Base-by-base conservation (phyloP, 2,888 invertebrate genomes). In the Callimorpha dominula region DNA sequence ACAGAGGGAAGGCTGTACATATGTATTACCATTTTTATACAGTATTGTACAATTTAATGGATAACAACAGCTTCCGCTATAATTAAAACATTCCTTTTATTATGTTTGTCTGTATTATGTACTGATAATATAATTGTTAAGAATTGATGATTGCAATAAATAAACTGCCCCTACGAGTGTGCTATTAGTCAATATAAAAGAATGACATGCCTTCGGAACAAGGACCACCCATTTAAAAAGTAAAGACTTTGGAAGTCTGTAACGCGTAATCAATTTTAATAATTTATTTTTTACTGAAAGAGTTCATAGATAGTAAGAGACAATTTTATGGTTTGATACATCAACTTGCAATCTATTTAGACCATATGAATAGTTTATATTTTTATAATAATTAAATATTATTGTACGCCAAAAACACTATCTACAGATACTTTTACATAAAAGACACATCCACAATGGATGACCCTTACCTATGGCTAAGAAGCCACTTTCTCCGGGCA, bases 171-270 rank as follows among this genome's bases (percentile, higher is more conserved):
- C 0, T n/a, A 11, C 43, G 43, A 64, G 42, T 17, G 17, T 64
- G n/a, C n/a, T 17, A 64, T 64, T 43, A n/a, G 64, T 64, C 43
- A 64, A 64, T 64, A 40, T 64, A 43, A 64, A 42, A 42, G 49
- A 50, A 46, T 46, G 31, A 20, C 31, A 40, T 11, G 46, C 14
- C 20, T 62, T 62, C 40, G 8, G 62, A 8, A 46, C 64, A 49
- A 62, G 57, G 67, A 57, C 60, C 68, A 46, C 60, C 46, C 68
- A 12, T n/a, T 3, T 15, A 11, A 42, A 46, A 12, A 42, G 60
- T 46, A 60, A 62, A 20, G 60, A n/a, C n/a, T n/a, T n/a, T n/a
- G n/a, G n/a, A n/a, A n/a, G n/a, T n/a, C n/a, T n/a, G n/a, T n/a
- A n/a, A n/a, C n/a, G n/a, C n/a, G n/a, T n/a, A n/a, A n/a, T 46